phyloP scores from a whole-genome alignment of 2,888 invertebrate genomes.

The Ditula angustiorana region DNA sequence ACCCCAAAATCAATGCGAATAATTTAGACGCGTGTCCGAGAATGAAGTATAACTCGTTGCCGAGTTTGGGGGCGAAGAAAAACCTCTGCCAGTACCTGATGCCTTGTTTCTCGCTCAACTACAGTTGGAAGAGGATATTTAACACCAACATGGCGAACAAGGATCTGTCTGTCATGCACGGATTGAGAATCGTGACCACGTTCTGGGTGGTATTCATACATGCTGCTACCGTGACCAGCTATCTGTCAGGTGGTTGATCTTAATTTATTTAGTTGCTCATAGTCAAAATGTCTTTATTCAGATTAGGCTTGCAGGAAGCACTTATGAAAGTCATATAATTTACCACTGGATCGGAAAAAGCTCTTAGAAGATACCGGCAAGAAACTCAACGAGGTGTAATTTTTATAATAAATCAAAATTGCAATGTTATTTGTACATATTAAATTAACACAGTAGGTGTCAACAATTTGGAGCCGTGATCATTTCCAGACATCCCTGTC shows the following conservation, averaged over 20 bases:
- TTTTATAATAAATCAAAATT: too few species aligned
- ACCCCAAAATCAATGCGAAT: slow-evolving; percentile 52
- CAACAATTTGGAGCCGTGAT: too few species aligned
- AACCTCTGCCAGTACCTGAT: slow-evolving; percentile 63
- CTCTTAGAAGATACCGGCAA: too few species aligned
- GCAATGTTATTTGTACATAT: too few species aligned
- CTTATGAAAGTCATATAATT: too few species aligned
- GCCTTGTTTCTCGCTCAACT: slow-evolving; percentile 73
- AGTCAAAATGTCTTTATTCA: background rate
- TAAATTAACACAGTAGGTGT: too few species aligned
- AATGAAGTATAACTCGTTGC: slow-evolving; percentile 66
- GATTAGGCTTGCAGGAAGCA: background rate
- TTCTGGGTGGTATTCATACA: slow-evolving; percentile 88
- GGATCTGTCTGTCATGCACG: slow-evolving; percentile 85
- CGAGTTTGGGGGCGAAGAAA: slow-evolving; percentile 61
- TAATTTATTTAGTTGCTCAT: background rate
- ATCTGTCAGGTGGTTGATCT: slow-evolving; percentile 83
- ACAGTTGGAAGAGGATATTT: slow-evolving; percentile 73
- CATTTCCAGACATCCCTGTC: too few species aligned
- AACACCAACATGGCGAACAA: slow-evolving; percentile 79
- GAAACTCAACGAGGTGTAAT: too few species aligned
- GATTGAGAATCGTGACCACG: slow-evolving; percentile 87
- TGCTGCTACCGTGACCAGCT: slow-evolving; percentile 87
- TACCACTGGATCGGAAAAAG: too few species aligned
- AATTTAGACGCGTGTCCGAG: slow-evolving; percentile 62